Evolutionary conservation across 2,113 vertebrate genomes (phyloP), one percentile per base, ranked within the genome.

Genomic region (Saguinus midas): DNA sequence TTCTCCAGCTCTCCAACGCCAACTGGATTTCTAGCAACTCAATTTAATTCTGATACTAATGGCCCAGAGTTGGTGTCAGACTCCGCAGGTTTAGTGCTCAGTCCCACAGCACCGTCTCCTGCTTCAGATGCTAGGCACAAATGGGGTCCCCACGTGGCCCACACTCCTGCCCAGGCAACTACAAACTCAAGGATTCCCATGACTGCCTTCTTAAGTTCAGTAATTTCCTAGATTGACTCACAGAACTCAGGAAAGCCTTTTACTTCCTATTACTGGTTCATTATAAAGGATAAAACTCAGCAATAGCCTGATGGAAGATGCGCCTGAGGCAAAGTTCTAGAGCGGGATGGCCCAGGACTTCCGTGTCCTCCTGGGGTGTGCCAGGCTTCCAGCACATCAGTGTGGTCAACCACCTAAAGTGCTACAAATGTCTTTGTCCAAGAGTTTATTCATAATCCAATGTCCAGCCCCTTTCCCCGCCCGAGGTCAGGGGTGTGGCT

Each of bases 361-460:
- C 40, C 18, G 0, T 0, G 5, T 1, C 32, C 16, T 52, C n/a
- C 0, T 35, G 1, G 10, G 66, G 37, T 0, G 0, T 6, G 9
- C 40, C 79, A 6, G n/a, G 27, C 45, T 50, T 37, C 13, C 5
- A 1, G 32, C 8, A 21, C 25, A 12, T 58, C 21, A 12, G 0
- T 5, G 4, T 16, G 32, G 10, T 64, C 11, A 35, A 8, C n/a
- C 72, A 16, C 76, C 48, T 6, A 0, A 21, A 16, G 8, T 23
- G 3, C 55, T 23, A 6, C 1, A 1, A 18, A 14, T 3, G 48
- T 70, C 64, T 68, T 35, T 1, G 32, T 57, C 58, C 45, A 32
- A 14, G 11, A 52, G 80, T 50, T 40, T 82, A 64, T 29, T 72
- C 35, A 66, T 40, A 55, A 43, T 9, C 35, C 20, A 27, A 1